Conservation (phyloP, 2,113 vertebrate species). For the Chlorodrepanis virens region DNA sequence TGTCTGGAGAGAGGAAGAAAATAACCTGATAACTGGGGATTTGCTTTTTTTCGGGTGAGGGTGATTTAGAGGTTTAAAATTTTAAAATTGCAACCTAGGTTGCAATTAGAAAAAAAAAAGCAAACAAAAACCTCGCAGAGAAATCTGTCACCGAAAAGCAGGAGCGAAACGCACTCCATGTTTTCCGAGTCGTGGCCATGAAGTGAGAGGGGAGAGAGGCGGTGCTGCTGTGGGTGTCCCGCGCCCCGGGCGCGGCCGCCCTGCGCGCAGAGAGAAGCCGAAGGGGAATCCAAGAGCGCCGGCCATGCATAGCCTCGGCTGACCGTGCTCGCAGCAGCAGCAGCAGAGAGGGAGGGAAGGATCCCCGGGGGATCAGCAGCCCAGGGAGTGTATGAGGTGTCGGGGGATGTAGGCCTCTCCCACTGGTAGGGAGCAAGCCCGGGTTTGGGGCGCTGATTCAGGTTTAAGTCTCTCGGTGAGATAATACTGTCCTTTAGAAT, state of each 20-base stretch:
- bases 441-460: not conserved
- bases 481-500: not conserved
- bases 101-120: not conserved
- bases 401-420: slow-evolving; percentile 40
- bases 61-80: slow-evolving; percentile 1
- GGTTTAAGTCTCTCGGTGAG: slow-evolving; percentile 31
- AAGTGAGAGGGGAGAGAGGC: slow-evolving; percentile 45
- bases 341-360: not conserved
- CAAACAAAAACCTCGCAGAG: not conserved
- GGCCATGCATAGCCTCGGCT: slow-evolving; percentile 66
- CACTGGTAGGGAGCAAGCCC: not conserved
- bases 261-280: not conserved
- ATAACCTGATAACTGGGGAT: slow-evolving; percentile 40
- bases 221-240: not conserved
- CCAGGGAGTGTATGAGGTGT: not conserved
- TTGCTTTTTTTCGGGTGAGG: not conserved
- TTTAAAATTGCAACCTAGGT: not conserved
- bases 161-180: not conserved
- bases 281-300: not conserved
- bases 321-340: not conserved
- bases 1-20: slow-evolving; percentile 67
- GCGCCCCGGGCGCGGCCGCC: slow-evolving; percentile 27
- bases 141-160: not conserved
- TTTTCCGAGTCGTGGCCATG: slow-evolving; percentile 61
- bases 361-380: slow-evolving; percentile 38